Conservation (phyloP, 2,888 invertebrate genomes). For the Leucoma salicis region DNA sequence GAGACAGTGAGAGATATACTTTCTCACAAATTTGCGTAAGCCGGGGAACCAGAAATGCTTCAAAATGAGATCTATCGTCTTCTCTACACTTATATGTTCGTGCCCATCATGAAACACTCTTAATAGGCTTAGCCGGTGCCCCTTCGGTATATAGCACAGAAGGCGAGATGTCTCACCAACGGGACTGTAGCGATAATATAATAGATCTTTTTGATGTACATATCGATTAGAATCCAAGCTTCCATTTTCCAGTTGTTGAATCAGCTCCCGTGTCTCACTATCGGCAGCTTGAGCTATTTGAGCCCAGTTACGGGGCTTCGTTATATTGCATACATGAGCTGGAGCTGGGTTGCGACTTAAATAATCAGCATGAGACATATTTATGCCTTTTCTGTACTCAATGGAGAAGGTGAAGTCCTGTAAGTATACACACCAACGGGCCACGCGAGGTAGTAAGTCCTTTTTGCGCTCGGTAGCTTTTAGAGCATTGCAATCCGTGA, state of each 20-base stretch:
- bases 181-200: not conserved
- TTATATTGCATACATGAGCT: not conserved
- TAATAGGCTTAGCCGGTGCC: conserved; percentile 22
- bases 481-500: conserved; percentile 14
- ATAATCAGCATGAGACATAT: conserved; percentile 21
- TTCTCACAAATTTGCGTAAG: conserved; percentile 2
- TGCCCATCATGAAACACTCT: conserved; percentile 19
- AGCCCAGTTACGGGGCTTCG: conserved; percentile 23
- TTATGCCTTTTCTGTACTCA: conserved; percentile 22
- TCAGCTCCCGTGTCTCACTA: conserved; percentile 16
- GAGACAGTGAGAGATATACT: conserved; percentile 10
- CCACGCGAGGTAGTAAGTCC: conserved; percentile 20
- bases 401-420: conserved; percentile 24
- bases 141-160: conserved; percentile 2
- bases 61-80: conserved; percentile 11
- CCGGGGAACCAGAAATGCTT: conserved; percentile 21
- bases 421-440: conserved; percentile 22
- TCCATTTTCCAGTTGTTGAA: conserved; percentile 17
- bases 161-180: not conserved
- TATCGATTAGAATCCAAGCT: conserved; percentile 1
- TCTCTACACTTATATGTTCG: conserved; percentile 11
- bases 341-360: conserved; percentile 18
- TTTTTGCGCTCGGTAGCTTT: conserved; percentile 16
- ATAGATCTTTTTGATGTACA: not conserved
- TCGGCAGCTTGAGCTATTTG: conserved; percentile 23